Percentiles rank a stretch among this genome's conserved stretches.
These are phyloP conservation scores for Blennius ocellaris DNA, from an alignment of 2,113 vertebrate genomes.

Conservation along the genomic window DNA sequence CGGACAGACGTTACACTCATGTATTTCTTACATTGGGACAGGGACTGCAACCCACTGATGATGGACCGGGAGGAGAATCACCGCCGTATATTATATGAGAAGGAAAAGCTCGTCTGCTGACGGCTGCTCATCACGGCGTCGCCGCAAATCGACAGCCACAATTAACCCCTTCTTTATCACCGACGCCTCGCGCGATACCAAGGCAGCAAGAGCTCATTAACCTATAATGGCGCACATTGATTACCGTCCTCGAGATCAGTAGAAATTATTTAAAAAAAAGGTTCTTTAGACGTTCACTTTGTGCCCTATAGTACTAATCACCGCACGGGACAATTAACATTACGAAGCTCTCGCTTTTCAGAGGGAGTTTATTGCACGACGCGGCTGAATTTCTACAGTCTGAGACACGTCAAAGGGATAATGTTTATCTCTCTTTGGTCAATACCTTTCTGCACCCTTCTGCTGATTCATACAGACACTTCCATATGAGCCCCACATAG, in stretches of 20 bases:
- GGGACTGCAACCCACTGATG: no score
- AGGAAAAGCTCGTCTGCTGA: background rate
- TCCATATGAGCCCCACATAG: conserved; percentile 1
- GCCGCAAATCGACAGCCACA: background rate
- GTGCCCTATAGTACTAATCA: conserved; percentile 1
- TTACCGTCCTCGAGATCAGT: conserved; percentile 27
- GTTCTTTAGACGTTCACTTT: conserved; percentile 31
- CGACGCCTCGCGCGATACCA: conserved; percentile 17
- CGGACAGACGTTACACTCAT: no score
- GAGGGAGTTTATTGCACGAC: conserved; percentile 59
- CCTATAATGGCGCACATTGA: conserved; percentile 35
- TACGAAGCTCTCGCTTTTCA: conserved; percentile 50
- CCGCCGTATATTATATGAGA: no score
- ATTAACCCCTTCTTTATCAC: conserved; percentile 32
- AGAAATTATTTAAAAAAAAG: conserved; percentile 18
- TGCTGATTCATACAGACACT: conserved; percentile 17
- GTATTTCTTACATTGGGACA: no score
- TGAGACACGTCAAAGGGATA: conserved; percentile 51
- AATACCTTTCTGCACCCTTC: conserved; percentile 15
- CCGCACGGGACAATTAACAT: conserved; percentile 34
- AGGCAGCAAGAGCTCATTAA: conserved; percentile 39
- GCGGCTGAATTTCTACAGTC: conserved; percentile 21
- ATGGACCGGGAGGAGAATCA: no score
- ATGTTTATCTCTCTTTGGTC: conserved; percentile 59
- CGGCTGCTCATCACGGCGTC: conserved; percentile 17